These are phyloP conservation scores for Drosophila pallidifrons DNA, from an alignment of 1,140 invertebrate genomes.

Conservation along the genomic window DNA sequence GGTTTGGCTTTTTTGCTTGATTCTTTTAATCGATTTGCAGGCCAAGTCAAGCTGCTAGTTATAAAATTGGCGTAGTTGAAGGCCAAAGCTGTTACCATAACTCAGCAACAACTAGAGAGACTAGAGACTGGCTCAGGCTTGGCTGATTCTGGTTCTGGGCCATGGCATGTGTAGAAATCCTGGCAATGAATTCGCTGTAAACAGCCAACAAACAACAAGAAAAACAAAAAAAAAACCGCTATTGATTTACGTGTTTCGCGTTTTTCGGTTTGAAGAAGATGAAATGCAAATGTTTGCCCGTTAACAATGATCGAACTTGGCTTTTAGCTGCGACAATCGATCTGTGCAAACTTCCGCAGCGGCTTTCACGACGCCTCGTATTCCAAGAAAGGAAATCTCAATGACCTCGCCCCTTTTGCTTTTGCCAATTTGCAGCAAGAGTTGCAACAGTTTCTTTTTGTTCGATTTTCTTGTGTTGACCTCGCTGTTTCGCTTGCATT, in stretches of 20 bases:
- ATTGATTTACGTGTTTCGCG: slow-evolving; percentile 7
- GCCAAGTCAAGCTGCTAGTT: neutral
- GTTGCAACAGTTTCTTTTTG: neutral
- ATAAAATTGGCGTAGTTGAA: slow-evolving; percentile 31
- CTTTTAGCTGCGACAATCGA: slow-evolving; percentile 4
- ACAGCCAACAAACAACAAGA: neutral
- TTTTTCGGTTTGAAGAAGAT: neutral
- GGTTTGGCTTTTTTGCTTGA: slow-evolving; percentile 43
- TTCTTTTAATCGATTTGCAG: slow-evolving; percentile 52
- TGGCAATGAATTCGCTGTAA: slow-evolving; percentile 39
- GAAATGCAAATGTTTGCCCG: slow-evolving; percentile 69
- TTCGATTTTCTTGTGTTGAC: neutral
- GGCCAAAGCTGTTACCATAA: slow-evolving; percentile 33
- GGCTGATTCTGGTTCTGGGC: slow-evolving; percentile 44
- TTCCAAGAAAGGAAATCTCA: slow-evolving; percentile 49
- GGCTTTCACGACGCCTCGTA: neutral
- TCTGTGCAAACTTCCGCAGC: slow-evolving; percentile 67
- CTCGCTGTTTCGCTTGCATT: slow-evolving; percentile 25
- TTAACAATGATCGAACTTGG: slow-evolving; percentile 11
- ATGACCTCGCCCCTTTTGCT: slow-evolving; percentile 17
- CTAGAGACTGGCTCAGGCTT: neutral
- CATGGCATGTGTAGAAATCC: slow-evolving; percentile 40
- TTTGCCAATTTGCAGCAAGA: slow-evolving; percentile 15
- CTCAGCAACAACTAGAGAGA: no score
- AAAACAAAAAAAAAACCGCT: neutral